Base-by-base conservation (phyloP, 1,140 invertebrate species). In the Ceratosolen fusciceps region DNA sequence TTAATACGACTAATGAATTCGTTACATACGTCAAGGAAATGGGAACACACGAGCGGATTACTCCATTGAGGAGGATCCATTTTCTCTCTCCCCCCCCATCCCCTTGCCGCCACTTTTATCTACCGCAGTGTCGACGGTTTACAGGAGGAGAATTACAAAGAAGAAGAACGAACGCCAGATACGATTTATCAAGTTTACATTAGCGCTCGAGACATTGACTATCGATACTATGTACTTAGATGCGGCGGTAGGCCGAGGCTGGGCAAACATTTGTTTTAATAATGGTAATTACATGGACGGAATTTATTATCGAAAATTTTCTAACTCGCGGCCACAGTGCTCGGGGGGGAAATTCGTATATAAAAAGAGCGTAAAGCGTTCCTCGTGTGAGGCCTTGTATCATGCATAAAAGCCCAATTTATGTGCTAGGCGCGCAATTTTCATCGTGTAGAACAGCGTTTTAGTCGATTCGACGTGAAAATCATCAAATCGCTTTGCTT, bases 1-100 rank as follows among this genome's bases (percentile, higher is more conserved):
- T 65, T 65, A 65, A 37, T 65, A 5, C 60, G 5, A 37, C 4
- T 65, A 65, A 65, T 65, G 31, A 65, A 65, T 65, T 65, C 60
- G 19, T 37, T 65, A 37, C 60, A 65, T 31, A n/a, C 60, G n/a
- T 65, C 21, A 19, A n/a, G 60, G 26, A 37, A 37, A 65, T 65
- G n/a, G 60, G 19, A 65, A 37, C 34, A 37, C 34, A 37, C 5
- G 31, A 37, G n/a, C 34, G 31, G 60, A 37, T 65, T 37, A n/a
- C 37, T 7, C n/a, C n/a, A n/a, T n/a, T n/a, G n/a, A n/a, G n/a
- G n/a, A n/a, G n/a, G n/a, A n/a, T n/a, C n/a, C n/a, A n/a, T n/a
- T n/a, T n/a, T n/a, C n/a, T n/a, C n/a, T 52, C 19, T 16, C 19
- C 49, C 49, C 49, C 49, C 49, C 8, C 16, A 47, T 65, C 19